Conservation (phyloP, 1,140 invertebrate species). For the Dolichoris vasculosae region DNA sequence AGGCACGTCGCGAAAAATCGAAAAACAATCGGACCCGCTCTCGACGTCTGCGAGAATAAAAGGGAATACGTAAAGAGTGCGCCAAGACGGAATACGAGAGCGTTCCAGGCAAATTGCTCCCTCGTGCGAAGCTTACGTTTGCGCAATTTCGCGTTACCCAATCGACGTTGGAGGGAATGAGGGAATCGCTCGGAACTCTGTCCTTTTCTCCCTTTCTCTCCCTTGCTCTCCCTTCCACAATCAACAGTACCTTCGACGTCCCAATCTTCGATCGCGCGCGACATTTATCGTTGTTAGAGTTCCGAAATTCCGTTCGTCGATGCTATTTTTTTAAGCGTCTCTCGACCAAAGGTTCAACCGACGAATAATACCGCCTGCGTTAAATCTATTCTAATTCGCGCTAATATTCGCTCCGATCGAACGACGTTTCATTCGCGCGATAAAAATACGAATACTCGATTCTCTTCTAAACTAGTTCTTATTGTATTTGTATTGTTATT, state of each 20-base stretch:
- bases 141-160: slow-evolving; percentile 35
- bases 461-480: too few relatives aligned
- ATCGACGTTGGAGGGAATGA: slow-evolving; percentile 21
- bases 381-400: not conserved
- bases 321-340: not conserved
- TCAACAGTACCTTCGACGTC: not conserved
- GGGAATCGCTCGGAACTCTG: not conserved
- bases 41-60: too few relatives aligned
- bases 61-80: not conserved
- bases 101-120: slow-evolving; percentile 1
- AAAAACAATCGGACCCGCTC: slow-evolving; percentile 34
- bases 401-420: not conserved
- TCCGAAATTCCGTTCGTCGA: not conserved
- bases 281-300: not conserved
- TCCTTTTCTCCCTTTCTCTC: not conserved
- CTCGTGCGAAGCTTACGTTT: not conserved
- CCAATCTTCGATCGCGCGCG: not conserved
- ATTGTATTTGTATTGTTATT: too few relatives aligned
- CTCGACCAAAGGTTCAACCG: not conserved
- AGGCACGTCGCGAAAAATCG: slow-evolving; percentile 25
- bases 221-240: not conserved
- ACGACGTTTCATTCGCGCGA: not conserved
- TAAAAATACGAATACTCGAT: too few relatives aligned
- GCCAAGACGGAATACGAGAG: not conserved
- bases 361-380: too few relatives aligned